A percentile compares a stretch with the other conserved stretches of the same genome.
Conservation (phyloP, 2,888 invertebrate species). For the Coecobrya sp. region DNA sequence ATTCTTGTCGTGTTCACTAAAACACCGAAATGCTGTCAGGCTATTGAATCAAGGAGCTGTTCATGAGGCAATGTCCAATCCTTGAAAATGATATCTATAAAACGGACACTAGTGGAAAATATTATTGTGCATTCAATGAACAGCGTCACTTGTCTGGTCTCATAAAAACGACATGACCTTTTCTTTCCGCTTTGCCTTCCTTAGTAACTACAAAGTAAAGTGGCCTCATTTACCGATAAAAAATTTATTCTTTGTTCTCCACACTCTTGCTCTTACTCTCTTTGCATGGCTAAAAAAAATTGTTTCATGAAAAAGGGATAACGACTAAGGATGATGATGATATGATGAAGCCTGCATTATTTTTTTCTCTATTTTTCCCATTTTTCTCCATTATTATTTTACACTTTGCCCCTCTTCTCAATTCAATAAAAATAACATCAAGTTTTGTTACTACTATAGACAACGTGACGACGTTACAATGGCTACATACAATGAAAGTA, state of each 20-base stretch:
- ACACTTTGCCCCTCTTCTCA: constrained; percentile 27
- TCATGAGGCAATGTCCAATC: not conserved
- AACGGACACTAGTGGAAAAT: not conserved
- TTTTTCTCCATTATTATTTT: constrained; percentile 43
- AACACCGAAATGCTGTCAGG: constrained; percentile 38
- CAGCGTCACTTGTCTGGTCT: not conserved
- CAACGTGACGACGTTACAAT: not conserved
- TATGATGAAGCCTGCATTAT: constrained; percentile 43
- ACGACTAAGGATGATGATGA: not conserved
- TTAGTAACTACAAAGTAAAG: constrained; percentile 21
- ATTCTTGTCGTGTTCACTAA: constrained; percentile 39
- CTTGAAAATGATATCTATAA: not conserved
- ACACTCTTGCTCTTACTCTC: not conserved
- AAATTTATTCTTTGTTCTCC: constrained; percentile 12
- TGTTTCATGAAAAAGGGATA: constrained; percentile 29
- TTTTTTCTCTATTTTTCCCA: constrained; percentile 33
- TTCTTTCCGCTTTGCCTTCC: not conserved
- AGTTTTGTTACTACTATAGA: not conserved
- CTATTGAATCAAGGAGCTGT: constrained; percentile 23
- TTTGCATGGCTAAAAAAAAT: not conserved
- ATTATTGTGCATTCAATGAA: not conserved
- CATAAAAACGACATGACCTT: not conserved
- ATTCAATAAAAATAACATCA: constrained; percentile 53
- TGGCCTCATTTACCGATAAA: constrained; percentile 49
- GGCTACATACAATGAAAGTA: not conserved